Conservation (phyloP, 2,113 vertebrate genomes). For the Labeo catla region DNA sequence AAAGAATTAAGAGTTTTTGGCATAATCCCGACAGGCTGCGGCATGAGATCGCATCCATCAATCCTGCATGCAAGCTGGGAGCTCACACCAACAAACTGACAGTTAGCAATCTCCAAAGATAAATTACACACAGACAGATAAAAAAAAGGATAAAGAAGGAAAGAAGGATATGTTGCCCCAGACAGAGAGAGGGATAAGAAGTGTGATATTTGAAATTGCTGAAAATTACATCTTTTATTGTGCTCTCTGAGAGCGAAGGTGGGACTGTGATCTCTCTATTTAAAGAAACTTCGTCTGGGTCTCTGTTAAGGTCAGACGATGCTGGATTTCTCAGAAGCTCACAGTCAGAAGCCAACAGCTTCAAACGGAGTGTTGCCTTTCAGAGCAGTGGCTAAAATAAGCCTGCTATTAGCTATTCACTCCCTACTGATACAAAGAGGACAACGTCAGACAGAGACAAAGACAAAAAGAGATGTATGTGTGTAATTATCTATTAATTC, state of each 20-base stretch:
- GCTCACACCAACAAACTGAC: constrained; percentile 22
- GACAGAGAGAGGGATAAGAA: background rate
- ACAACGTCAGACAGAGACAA: constrained; percentile 34
- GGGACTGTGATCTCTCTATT: constrained; percentile 25
- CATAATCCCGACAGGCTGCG: constrained; percentile 48
- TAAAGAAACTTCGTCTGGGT: constrained; percentile 27
- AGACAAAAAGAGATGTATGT: background rate
- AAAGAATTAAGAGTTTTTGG: constrained; percentile 23
- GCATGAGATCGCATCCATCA: constrained; percentile 60
- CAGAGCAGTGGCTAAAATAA: constrained; percentile 32
- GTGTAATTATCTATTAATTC: background rate
- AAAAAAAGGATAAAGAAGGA: background rate
- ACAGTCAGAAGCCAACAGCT: constrained; percentile 62
- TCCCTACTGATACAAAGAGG: constrained; percentile 31
- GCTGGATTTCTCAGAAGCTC: constrained; percentile 47
- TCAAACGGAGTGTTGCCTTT: constrained; percentile 52
- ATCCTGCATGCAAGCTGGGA: constrained; percentile 56
- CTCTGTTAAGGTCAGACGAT: constrained; percentile 49
- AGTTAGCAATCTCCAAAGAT: constrained; percentile 30
- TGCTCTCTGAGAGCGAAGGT: background rate
- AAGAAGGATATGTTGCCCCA: background rate
- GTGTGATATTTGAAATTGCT: constrained; percentile 7
- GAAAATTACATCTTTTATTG: constrained; percentile 8
- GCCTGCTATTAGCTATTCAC: constrained; percentile 16
- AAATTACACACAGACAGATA: constrained; percentile 1